Evolutionary conservation across 2,113 vertebrate genomes (phyloP), one percentile per base, ranked within the genome.

Genomic region (Isurus oxyrinchus): DNA sequence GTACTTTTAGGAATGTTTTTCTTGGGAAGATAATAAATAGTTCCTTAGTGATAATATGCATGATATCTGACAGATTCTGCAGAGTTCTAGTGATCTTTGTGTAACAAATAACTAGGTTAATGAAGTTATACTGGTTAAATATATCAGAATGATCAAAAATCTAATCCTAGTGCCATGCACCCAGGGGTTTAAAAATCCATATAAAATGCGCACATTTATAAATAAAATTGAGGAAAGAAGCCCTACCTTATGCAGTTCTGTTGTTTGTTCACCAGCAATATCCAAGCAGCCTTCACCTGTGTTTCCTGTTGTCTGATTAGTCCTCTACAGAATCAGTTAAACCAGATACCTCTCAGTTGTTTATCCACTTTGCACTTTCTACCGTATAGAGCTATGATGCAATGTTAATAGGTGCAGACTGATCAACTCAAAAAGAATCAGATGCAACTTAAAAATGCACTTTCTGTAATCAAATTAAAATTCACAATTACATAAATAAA

Each of bases 231-330:
- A 61, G 25, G 11, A 27, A 13, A 69, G 14, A 59, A 96, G 40
- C 67, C 96, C 69, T 97, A 99, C 99, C 98, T 98, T 98, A 63
- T 98, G 97, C 72, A 98, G 97, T 84, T 99, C 98, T 61, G 96
- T 94, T 94, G 96, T 97, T 94, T 97, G 96, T 88, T 98, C 98
- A 88, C 94, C 67, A 72, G 23, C 63, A 40, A 35, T 2, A 35
- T 55, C 67, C 1, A 4, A 55, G 25, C 25, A 14, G 31, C 27
- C 66, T 53, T 76, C 67, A 95, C 49, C 94, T 35, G 27, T 16
- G 25, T 55, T 95, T 69, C 94, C 63, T 55, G 44, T 55, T 96
- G 96, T 0, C 44, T 97, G 97, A 0, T 96, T 98, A 0, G 98
- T 97, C 97, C 97, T 98, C 99, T 99, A 96, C 3, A 97, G 27